Base-by-base conservation (phyloP, 92 coral and sea anemone genomes). In the Phymanthus crucifer region DNA sequence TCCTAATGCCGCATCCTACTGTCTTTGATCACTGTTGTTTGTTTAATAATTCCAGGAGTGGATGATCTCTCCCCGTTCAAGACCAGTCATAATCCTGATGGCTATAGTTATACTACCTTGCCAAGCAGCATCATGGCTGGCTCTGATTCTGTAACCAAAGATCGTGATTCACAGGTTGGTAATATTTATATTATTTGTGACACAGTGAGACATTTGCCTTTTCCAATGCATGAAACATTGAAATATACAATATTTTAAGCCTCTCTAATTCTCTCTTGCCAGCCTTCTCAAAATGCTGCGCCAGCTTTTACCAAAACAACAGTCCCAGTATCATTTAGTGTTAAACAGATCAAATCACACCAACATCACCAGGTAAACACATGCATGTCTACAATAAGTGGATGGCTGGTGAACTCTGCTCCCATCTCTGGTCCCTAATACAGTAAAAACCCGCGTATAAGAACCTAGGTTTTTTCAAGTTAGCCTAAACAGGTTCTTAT, bases 291-390 rank as follows among this genome's bases (percentile, higher is more conserved):
- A 56, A 67, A 76, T 54, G 11, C 27, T 8, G 13, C 27, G 36
- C 71, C 87, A 48, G 93, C 93, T 38, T 89, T 89, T 72, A 89
- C 88, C 78, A 82, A 86, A 71, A 54, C 90, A n/a, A 85, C 90
- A 52, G 90, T 86, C 23, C 82, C 87, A 14, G 70, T 58, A 18
- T 23, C 80, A 40, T 86, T 86, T 61, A 86, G 69, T 29, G 47
- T 80, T 0, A 67, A 35, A 12, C 80, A 56, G 43, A 43, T 26
- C 21, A 70, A 76, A 57, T 21, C 64, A 54, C 24, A 54, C 0
- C 64, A 54, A 3, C 64, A 9, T 16, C 57, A 54, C 10, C 64
- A 54, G 64, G 64, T 54, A 54, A 21, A 24, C n/a, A 21, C n/a
- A 9, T 45, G 16, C 50, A 2, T 45, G 10, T 45, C 50, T 17